Base-by-base conservation (phyloP, 1,140 invertebrate genomes). In the Proctacanthus coquilletti region DNA sequence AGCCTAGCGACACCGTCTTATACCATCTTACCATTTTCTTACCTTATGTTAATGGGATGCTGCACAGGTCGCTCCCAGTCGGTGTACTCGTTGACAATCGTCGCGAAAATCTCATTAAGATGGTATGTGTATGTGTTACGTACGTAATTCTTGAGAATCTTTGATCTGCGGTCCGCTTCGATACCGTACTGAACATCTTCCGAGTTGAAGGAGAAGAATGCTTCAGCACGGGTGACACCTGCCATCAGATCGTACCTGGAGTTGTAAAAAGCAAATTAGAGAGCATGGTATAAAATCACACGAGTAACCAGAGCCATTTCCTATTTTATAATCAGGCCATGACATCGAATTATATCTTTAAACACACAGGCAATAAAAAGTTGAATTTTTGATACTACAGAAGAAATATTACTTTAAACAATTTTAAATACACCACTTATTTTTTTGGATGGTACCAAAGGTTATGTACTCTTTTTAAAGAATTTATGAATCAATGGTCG, bases 61-160 rank as follows among this genome's bases (percentile, higher is more conserved):
- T 89, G 84, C 6, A 88, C 77, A 3, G 89, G 86, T 45, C 83
- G 70, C 52, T 93, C 87, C 92, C 92, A 96, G 57, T 96, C 89
- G 3, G 88, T 95, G 61, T 98, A 98, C 56, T 97, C 89, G 61
- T 97, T 95, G 45, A 96, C 81, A 47, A 86, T 84, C 6, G 83
- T 85, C 2, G 83, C 83, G 23, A 85, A 64, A 46, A 86, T 86
- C 61, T 86, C 83, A 5, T 78, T 77, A 27, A 84, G 65, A 58
- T 86, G 83, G 57, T 77, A 91, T 52, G 79, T 81, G 65, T 89
- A 94, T 6, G 87, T 84, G 61, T 96, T 96, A 29, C 89, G 73
- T 18, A 89, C 83, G 50, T 96, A 87, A 17, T 89, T 91, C 30
- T 89, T 74, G 29, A 96, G 65, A 39, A 95, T 89, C 61, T 86